Evolutionary conservation across 2,888 invertebrate genomes (phyloP).

Genomic region (Lacanobia oleracea): DNA sequence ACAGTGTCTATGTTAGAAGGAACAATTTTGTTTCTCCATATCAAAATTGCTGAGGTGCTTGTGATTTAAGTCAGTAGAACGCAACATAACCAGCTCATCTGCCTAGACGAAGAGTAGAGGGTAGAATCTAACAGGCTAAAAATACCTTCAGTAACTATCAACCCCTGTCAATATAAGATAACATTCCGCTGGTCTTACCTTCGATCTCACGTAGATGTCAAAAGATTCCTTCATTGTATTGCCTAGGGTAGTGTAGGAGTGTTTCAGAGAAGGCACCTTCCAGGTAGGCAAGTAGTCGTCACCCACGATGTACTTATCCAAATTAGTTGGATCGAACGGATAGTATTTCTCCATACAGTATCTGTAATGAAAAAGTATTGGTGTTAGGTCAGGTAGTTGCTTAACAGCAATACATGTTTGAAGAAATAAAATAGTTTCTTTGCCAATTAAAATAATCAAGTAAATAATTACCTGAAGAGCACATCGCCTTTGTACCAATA

Average conservation of each 20-base stretch:
- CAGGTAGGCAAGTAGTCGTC: slow-evolving; percentile 98
- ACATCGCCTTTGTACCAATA: slow-evolving; percentile 98
- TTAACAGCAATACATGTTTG: background rate
- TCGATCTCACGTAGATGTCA: slow-evolving; percentile 93
- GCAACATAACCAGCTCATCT: background rate
- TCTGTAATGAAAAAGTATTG: slow-evolving; percentile 80
- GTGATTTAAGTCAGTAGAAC: background rate
- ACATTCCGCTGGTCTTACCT: slow-evolving; percentile 70
- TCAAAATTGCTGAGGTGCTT: background rate
- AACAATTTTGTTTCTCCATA: background rate
- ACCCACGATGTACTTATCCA: slow-evolving; percentile 98
- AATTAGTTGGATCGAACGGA: slow-evolving; percentile 95
- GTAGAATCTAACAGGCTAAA: background rate
- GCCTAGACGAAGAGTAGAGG: background rate
- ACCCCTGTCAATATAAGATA: background rate
- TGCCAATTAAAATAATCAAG: slow-evolving; percentile 15
- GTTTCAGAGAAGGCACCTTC: slow-evolving; percentile 95
- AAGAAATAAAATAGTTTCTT: background rate
- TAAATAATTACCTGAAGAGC: slow-evolving; percentile 93
- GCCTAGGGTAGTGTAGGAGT: slow-evolving; percentile 93
- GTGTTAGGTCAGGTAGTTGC: background rate
- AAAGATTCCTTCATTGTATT: slow-evolving; percentile 97
- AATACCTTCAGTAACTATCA: background rate
- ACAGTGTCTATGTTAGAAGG: too few relatives aligned
- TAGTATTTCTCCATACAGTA: slow-evolving; percentile 97